Evolutionary conservation across 2,113 vertebrate genomes (phyloP).

Genomic region (Rhodinocichla rosea): DNA sequence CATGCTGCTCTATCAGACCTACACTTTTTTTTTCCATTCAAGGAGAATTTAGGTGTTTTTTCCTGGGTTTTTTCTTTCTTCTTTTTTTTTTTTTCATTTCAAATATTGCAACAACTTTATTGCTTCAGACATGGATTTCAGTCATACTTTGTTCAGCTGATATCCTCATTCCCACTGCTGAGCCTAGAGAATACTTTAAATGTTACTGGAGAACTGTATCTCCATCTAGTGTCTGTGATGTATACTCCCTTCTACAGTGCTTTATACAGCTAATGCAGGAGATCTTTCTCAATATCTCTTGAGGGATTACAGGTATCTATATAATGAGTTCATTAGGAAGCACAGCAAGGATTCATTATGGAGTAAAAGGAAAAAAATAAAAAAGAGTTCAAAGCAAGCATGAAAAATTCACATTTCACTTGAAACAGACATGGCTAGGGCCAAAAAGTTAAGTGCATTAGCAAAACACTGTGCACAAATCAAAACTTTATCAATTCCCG

Average conservation of each 20-base stretch:
- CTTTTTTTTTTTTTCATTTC: neutral
- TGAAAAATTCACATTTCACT: neutral
- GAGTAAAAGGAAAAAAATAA: neutral
- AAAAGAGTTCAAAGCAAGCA: neutral
- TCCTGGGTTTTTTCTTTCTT: too few relatives aligned
- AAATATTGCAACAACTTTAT: neutral
- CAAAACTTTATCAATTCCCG: neutral
- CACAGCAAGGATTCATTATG: neutral
- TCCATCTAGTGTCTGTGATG: constrained; percentile 50
- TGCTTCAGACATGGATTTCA: neutral
- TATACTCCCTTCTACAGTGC: neutral
- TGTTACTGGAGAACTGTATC: neutral
- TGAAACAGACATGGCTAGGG: neutral
- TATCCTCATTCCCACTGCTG: neutral
- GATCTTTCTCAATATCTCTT: neutral
- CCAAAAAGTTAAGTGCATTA: neutral
- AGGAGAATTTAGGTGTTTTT: neutral
- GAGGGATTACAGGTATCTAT: neutral
- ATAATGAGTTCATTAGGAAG: neutral
- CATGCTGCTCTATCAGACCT: neutral
- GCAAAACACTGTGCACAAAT: neutral
- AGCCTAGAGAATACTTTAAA: neutral
- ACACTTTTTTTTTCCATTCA: fast-evolving
- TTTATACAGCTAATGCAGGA: neutral
- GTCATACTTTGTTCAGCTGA: neutral